phyloP scores from a whole-genome alignment of 2,797 vertebrate genomes.

The Sebastes trivittatus region DNA sequence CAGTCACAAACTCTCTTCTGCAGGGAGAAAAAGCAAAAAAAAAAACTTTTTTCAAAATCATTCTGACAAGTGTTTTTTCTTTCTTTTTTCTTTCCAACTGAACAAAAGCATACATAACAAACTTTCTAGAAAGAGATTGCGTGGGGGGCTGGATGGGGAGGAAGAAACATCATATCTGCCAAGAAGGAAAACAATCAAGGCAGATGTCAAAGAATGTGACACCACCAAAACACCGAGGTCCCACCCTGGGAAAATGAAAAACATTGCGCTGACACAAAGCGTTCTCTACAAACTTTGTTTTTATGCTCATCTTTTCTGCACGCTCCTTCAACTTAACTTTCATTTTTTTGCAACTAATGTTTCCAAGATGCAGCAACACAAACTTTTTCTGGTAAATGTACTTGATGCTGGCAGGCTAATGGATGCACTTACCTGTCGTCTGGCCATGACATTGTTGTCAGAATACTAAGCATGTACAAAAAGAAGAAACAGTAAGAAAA shows the following conservation, averaged over 20 bases:
- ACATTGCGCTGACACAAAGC: slow-evolving; percentile 45
- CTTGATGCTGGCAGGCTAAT: slow-evolving; percentile 44
- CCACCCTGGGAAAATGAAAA: slow-evolving; percentile 66
- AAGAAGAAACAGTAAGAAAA: slow-evolving; percentile 12
- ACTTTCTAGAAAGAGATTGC: slow-evolving; percentile 69
- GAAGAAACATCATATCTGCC: slow-evolving; percentile 68
- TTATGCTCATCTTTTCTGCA: slow-evolving; percentile 12
- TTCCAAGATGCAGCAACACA: slow-evolving; percentile 40
- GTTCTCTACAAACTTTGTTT: slow-evolving; percentile 21
- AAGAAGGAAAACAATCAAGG: slow-evolving; percentile 71
- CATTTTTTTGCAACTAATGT: slow-evolving; percentile 38
- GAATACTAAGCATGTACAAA: slow-evolving; percentile 40
- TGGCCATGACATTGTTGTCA: slow-evolving; percentile 13
- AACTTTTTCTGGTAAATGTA: slow-evolving; percentile 55
- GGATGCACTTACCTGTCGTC: slow-evolving; percentile 44
- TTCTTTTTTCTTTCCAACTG: slow-evolving; percentile 5
- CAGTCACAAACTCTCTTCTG: slow-evolving; percentile 57
- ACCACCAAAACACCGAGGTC: slow-evolving; percentile 51
- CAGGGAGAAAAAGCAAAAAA: slow-evolving; percentile 21
- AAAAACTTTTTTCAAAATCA: slow-evolving; percentile 54
- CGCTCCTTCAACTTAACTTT: slow-evolving; percentile 31
- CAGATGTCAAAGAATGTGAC: slow-evolving; percentile 67
- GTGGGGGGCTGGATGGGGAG: slow-evolving; percentile 46
- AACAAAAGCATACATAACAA: slow-evolving; percentile 67
- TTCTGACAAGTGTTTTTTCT: slow-evolving; percentile 56